Base-by-base conservation (phyloP, 2,113 vertebrate genomes). In the Trinectes maculatus region DNA sequence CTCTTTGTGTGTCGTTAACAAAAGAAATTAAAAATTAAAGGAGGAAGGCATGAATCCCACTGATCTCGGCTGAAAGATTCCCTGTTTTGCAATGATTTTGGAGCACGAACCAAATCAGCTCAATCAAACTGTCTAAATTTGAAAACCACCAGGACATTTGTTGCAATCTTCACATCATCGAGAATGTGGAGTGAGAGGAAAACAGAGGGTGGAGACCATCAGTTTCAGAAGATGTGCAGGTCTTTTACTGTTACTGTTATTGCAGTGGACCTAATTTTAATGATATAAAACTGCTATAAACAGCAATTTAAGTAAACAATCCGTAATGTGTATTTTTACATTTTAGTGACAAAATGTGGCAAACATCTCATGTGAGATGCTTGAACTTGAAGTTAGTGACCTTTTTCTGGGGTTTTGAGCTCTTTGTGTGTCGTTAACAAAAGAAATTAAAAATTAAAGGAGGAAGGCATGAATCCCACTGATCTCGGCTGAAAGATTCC, bases 11-110 rank as follows among this genome's bases (percentile, higher is more conserved):
- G 29, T 46, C 42, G 33, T 29, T 5, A 56, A 59, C 11, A 31
- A 40, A 28, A 51, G n/a, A 42, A 28, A 19, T 5, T n/a, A 25
- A 34, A 29, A 16, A 26, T 10, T 29, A 9, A 51, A 33, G 9
- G 6, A 2, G 3, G 4, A 1, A 21, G 19, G 33, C 34, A 21
- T 29, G n/a, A 46, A 33, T 59, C 37, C 28, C 33, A 33, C 75
- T 55, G 54, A 58, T 15, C 53, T 49, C 48, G 63, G 29, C 36
- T 61, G 8, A 44, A 60, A 43, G 37, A 76, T 46, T 78, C 52
- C 33, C 63, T 42, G 51, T 68, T 73, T 33, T 71, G 51, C 8
- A 26, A 57, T 39, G 16, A 16, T 40, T 54, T 40, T 55, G 19
- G 42, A 43, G 29, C 34, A 22, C 12, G 15, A 19, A 52, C 13